Percentiles rank a stretch among this genome's conserved stretches.
Conservation (phyloP, 2,888 invertebrate species). For the Platerodrilus igneus region DNA sequence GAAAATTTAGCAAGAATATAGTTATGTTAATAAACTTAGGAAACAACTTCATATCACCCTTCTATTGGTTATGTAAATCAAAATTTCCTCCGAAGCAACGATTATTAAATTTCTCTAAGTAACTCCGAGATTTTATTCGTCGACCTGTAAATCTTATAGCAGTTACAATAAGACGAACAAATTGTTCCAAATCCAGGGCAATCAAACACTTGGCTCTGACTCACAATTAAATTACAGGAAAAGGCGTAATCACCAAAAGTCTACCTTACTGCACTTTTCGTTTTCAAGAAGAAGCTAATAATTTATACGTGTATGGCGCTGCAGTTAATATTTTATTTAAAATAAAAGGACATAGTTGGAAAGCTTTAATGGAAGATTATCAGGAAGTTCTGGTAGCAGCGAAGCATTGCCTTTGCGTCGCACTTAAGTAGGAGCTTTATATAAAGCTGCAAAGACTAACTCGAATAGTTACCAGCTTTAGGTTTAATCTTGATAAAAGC, state of each 20-base stretch:
- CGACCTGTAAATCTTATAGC: constrained; percentile 20
- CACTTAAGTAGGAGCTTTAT: constrained; percentile 15
- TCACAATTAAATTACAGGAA: constrained; percentile 18
- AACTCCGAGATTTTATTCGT: constrained; percentile 8
- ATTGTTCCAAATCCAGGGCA: constrained; percentile 17
- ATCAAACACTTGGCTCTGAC: constrained; percentile 20
- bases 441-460: constrained; percentile 15
- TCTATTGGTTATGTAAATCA: no score
- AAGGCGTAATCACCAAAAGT: constrained; percentile 16
- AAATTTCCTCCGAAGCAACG: no score
- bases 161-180: constrained; percentile 13
- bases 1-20: no score
- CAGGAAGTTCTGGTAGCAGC: constrained; percentile 13
- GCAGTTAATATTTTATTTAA: constrained; percentile 20
- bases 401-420: constrained; percentile 18
- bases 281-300: no score
- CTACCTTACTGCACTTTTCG: not conserved
- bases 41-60: no score
- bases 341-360: constrained; percentile 17
- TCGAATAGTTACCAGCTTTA: constrained; percentile 17
- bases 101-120: no score
- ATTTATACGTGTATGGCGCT: no score
- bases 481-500: constrained; percentile 19
- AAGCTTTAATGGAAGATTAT: constrained; percentile 17
- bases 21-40: no score